These are phyloP conservation scores for Lamellibrachia satsuma DNA, from an alignment of 2,888 invertebrate species.

Conservation along the genomic window DNA sequence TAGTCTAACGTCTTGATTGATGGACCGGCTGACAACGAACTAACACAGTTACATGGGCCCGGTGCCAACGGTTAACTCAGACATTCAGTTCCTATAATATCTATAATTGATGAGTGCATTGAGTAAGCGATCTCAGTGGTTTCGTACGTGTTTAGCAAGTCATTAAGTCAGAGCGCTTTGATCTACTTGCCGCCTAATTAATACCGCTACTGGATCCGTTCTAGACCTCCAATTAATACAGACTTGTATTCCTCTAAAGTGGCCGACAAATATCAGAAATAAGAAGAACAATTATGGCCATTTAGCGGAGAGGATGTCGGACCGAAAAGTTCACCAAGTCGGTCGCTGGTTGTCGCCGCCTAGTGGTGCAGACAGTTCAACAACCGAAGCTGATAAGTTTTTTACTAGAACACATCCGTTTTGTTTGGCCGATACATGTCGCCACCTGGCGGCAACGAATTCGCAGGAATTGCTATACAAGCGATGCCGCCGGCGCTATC, in stretches of 20 bases:
- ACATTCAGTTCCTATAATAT: slow-evolving; percentile 1
- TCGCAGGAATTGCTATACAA: neutral
- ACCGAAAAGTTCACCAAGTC: neutral
- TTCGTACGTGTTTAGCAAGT: slow-evolving; percentile 17
- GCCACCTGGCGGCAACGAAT: neutral
- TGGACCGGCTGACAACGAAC: neutral
- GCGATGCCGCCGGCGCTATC: neutral
- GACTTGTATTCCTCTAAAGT: neutral
- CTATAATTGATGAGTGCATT: neutral
- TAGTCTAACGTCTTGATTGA: too few species aligned
- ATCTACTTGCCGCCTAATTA: neutral
- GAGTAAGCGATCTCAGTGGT: neutral
- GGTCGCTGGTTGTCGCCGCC: neutral
- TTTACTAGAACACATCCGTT: neutral
- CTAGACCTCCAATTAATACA: neutral
- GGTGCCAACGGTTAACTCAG: neutral
- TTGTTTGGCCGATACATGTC: neutral
- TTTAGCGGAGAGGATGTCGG: neutral
- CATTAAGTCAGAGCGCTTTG: neutral
- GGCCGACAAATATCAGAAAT: neutral
- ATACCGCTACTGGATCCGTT: neutral
- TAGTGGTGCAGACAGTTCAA: too few species aligned
- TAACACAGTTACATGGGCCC: neutral
- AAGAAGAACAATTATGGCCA: neutral
- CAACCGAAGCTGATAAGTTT: neutral